A percentile compares a stretch with the other conserved stretches of the same genome.
Conservation (phyloP, 2,797 vertebrate genomes). For the Esox lucius region DNA sequence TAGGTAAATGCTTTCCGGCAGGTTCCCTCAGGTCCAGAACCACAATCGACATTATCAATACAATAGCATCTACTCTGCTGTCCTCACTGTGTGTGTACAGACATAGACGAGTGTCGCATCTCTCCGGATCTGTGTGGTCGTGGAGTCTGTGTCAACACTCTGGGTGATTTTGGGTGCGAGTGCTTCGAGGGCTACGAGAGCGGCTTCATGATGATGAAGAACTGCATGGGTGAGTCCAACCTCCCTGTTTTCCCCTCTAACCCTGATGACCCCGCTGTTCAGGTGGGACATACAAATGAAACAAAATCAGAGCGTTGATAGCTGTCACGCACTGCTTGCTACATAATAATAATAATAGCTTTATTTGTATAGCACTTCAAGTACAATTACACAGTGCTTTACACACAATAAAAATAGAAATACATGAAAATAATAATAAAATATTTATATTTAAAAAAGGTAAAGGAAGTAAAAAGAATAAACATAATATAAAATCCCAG, state of each 20-base stretch:
- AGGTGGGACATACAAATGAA: no score
- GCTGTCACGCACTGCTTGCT: no score
- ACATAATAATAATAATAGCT: no score
- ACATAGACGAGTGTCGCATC: constrained; percentile 91
- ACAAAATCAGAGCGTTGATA: no score
- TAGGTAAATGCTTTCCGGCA: not conserved
- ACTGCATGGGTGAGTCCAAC: constrained; percentile 85
- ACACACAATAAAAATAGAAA: no score
- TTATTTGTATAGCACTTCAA: no score
- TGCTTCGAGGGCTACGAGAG: constrained; percentile 91
- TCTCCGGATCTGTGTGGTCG: constrained; percentile 91
- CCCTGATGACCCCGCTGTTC: no score
- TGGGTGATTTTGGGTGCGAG: constrained; percentile 90
- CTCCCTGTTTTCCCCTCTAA: not conserved
- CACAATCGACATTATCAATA: not conserved
- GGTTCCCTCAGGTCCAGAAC: not conserved
- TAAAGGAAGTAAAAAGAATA: no score
- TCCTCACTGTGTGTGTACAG: constrained; percentile 57
- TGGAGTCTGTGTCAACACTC: constrained; percentile 88
- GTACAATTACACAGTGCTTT: no score
- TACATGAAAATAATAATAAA: no score
- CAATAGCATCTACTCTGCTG: not conserved
- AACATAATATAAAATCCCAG: no score
- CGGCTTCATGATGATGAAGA: constrained; percentile 93
- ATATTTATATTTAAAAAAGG: no score